phyloP scores from a whole-genome alignment of 2,797 vertebrate species.

The Sebastes oblongus region DNA sequence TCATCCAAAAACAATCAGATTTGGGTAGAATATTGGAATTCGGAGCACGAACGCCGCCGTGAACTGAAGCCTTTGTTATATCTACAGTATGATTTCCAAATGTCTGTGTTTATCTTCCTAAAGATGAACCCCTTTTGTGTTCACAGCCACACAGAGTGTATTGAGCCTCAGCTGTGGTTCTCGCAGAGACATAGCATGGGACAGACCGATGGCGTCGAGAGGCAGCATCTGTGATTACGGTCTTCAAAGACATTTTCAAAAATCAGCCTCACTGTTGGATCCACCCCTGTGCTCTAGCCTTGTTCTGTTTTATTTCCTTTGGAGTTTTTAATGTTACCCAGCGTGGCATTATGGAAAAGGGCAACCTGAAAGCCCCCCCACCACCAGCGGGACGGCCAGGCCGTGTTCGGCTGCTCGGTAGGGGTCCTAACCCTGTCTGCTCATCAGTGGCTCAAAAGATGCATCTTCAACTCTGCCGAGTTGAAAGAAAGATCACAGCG shows the following conservation, averaged over 20 bases:
- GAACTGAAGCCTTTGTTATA: not conserved
- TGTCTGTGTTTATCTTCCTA: conserved; percentile 9
- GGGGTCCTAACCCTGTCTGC: conserved; percentile 41
- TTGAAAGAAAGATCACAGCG: conserved; percentile 53
- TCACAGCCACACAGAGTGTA: not conserved
- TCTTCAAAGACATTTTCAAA: conserved; percentile 66
- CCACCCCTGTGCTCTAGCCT: conserved; percentile 52
- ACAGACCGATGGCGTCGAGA: conserved; percentile 43
- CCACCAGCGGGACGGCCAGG: conserved; percentile 33
- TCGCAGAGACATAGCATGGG: conserved; percentile 28
- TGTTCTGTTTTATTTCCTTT: conserved; percentile 62
- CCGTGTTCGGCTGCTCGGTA: conserved; percentile 33
- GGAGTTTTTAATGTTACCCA: conserved; percentile 62
- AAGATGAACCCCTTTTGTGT: not conserved
- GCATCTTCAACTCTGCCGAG: conserved; percentile 31
- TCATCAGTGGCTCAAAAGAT: conserved; percentile 50
- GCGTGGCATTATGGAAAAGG: conserved; percentile 65
- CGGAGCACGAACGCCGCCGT: not conserved
- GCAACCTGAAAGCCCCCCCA: conserved; percentile 57
- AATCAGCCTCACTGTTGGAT: conserved; percentile 62
- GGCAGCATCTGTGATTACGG: conserved; percentile 47
- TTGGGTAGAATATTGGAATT: not conserved
- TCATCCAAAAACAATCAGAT: conserved; percentile 12
- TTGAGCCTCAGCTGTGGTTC: conserved; percentile 15
- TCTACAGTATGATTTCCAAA: not conserved